Conservation (phyloP, 1,140 invertebrate genomes). For the Macrostomum lignano region DNA sequence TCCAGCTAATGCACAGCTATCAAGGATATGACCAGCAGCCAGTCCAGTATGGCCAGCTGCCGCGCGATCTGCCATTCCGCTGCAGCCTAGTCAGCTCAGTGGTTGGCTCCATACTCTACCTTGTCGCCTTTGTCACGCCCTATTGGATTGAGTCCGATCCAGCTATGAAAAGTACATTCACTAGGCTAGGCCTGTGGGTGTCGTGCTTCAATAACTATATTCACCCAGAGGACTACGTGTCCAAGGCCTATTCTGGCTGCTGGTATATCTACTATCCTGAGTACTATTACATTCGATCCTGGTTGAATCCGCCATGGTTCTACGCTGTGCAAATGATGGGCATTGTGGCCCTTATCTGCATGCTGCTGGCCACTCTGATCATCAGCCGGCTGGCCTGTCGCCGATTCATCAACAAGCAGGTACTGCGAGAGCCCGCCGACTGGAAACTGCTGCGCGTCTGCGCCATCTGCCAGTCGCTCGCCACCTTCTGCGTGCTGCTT, state of each 20-base stretch:
- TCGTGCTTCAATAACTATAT: conserved; percentile 73
- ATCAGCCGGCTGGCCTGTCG: no score
- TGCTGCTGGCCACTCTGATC: no score
- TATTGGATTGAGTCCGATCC: conserved; percentile 82
- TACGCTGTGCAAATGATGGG: conserved; percentile 67
- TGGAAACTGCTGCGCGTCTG: no score
- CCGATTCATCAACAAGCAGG: no score
- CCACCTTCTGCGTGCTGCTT: no score
- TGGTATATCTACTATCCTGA: conserved; percentile 69
- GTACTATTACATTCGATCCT: conserved; percentile 63
- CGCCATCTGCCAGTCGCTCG: no score
- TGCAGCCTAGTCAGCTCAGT: conserved; percentile 9
- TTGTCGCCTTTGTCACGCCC: conserved; percentile 62
- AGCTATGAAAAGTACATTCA: conserved; percentile 58
- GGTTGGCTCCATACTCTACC: conserved; percentile 28
- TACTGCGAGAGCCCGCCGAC: no score
- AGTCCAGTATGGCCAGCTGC: no score
- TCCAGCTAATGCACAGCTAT: no score
- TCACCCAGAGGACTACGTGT: conserved; percentile 64
- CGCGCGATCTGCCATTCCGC: no score
- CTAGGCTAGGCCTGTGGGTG: conserved; percentile 81
- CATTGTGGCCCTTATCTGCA: conserved; percentile 38
- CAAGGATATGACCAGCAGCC: no score
- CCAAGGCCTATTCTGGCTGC: conserved; percentile 61
- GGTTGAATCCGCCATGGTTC: conserved; percentile 64